These are phyloP conservation scores for Syndactyla subalaris DNA, from an alignment of 2,797 vertebrate genomes.

Conservation along the genomic window DNA sequence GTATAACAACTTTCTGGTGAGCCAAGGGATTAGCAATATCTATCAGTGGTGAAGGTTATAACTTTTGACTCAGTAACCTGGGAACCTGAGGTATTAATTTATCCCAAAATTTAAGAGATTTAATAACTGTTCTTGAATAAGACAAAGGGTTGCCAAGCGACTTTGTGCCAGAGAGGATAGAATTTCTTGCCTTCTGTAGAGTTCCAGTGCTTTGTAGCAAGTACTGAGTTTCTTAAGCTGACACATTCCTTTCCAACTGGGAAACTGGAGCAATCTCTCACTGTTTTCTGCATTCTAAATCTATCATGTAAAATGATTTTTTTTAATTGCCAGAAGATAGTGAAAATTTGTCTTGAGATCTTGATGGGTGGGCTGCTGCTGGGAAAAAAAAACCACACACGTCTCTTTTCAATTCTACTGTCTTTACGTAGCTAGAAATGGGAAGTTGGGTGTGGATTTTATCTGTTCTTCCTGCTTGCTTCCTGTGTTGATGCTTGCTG, in stretches of 20 bases:
- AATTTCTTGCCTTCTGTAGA: not conserved
- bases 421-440: not conserved
- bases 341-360: not conserved
- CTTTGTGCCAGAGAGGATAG: not conserved
- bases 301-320: not conserved
- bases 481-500: not conserved
- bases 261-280: not conserved
- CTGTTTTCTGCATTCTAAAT: not conserved
- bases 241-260: not conserved
- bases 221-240: not conserved
- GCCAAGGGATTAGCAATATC: not conserved
- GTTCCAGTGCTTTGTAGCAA: not conserved
- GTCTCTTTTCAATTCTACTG: not conserved
- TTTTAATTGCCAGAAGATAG: not conserved
- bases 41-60: not conserved
- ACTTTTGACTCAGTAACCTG: not conserved
- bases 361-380: not conserved
- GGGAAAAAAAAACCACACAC: not conserved
- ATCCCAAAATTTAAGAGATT: not conserved
- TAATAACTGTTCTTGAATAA: slow-evolving; percentile 7
- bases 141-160: slow-evolving; percentile 16
- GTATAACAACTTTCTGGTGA: not conserved
- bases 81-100: not conserved
- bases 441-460: not conserved
- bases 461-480: not conserved